Evolutionary conservation across 2,113 vertebrate genomes (phyloP).

Genomic region (Orientallactaga bullata): DNA sequence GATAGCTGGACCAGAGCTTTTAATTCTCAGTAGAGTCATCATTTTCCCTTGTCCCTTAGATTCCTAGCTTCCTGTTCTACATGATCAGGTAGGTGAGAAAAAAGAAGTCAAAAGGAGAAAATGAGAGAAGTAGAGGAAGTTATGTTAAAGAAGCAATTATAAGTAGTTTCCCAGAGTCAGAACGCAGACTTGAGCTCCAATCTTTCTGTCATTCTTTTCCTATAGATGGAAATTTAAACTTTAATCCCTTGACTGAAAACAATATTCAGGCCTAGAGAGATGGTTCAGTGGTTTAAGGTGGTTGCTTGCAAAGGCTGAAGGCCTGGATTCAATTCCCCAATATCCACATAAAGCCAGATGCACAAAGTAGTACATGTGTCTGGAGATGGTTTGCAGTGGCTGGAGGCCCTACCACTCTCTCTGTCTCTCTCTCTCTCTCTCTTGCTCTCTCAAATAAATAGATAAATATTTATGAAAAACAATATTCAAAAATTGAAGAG

Average conservation of each 20-base stretch:
- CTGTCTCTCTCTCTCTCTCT: too few species aligned
- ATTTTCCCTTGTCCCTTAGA: neutral
- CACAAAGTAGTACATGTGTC: too few species aligned
- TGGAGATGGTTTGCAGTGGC: too few species aligned
- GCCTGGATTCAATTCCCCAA: too few species aligned
- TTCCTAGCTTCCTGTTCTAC: neutral
- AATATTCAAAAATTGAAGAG: neutral
- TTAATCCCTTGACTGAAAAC: neutral
- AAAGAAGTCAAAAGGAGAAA: neutral
- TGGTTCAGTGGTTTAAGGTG: too few species aligned
- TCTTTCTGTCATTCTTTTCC: neutral
- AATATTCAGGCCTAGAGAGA: neutral
- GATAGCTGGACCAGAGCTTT: neutral
- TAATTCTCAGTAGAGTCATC: rapidly evolving
- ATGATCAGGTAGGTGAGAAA: neutral
- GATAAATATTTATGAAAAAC: neutral
- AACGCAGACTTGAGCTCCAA: neutral
- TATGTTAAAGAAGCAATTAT: neutral
- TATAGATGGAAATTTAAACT: neutral
- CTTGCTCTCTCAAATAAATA: too few species aligned
- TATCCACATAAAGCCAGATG: too few species aligned
- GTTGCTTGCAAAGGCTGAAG: too few species aligned
- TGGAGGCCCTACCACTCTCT: too few species aligned
- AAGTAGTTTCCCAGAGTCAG: neutral
- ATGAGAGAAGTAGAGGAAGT: neutral